A percentile compares a stretch with the other conserved stretches of the same genome.
Conservation (phyloP, 2,797 vertebrate species). For the Neomorphus geoffroyi region DNA sequence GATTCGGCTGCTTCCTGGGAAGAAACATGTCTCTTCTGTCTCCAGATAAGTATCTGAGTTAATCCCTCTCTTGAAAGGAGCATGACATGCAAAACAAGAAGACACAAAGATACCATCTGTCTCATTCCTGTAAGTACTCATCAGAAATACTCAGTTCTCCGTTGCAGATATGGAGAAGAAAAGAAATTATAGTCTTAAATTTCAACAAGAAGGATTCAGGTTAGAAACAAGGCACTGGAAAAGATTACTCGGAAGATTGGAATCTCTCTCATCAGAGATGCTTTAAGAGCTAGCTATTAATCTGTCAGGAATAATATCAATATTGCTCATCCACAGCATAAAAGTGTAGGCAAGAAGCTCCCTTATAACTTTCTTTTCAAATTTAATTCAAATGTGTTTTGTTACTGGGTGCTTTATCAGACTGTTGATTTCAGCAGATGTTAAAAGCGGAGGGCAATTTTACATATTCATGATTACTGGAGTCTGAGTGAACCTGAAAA, state of each 20-base stretch:
- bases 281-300: neutral
- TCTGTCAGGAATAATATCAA: neutral
- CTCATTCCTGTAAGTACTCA: neutral
- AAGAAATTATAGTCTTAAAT: neutral
- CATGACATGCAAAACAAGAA: neutral
- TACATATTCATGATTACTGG: neutral
- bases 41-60: constrained; percentile 3
- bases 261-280: neutral
- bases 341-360: neutral
- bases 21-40: neutral
- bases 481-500: neutral
- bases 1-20: neutral
- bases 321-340: neutral
- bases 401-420: neutral
- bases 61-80: constrained; percentile 5
- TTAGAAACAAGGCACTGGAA: neutral
- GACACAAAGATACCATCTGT: constrained; percentile 2
- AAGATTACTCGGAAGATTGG: neutral
- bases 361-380: accelerated
- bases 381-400: neutral
- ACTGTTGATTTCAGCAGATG: neutral
- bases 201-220: neutral
- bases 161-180: neutral
- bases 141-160: neutral
- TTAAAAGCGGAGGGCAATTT: neutral